These are phyloP conservation scores for Hemithea aestivaria DNA, from an alignment of 2,888 invertebrate species.

Conservation along the genomic window DNA sequence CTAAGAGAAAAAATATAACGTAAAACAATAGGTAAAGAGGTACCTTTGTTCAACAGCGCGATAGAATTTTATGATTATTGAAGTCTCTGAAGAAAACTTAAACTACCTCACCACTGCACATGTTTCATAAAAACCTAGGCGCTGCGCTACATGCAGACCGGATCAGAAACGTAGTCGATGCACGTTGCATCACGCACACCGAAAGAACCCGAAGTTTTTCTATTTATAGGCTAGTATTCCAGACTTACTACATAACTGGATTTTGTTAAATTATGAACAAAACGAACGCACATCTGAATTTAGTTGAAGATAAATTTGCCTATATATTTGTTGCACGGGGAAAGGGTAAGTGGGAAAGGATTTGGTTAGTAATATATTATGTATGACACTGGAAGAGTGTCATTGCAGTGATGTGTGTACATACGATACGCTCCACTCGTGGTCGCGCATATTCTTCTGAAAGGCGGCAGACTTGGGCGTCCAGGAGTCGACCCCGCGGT, in stretches of 20 bases:
- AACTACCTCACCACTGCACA: neutral
- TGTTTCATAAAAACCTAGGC: constrained; percentile 31
- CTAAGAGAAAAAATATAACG: no score
- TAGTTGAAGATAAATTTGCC: no score
- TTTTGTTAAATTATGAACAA: no score
- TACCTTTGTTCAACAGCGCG: no score
- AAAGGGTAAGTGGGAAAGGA: constrained; percentile 30
- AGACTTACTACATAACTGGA: no score
- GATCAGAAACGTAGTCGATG: constrained; percentile 49
- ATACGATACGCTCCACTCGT: constrained; percentile 80
- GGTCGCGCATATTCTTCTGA: constrained; percentile 77
- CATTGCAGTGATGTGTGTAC: constrained; percentile 41
- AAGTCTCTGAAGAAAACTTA: no score
- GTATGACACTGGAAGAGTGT: constrained; percentile 14
- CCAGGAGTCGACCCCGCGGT: constrained; percentile 86
- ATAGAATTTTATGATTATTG: no score
- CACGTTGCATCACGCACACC: constrained; percentile 29
- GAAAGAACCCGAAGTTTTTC: constrained; percentile 35
- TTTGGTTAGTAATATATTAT: constrained; percentile 44
- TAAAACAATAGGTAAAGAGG: no score
- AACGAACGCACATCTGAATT: constrained; percentile 17
- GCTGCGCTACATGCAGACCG: constrained; percentile 35
- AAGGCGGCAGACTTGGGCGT: constrained; percentile 84
- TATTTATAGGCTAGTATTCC: constrained; percentile 41
- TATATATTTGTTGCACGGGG: constrained; percentile 9